Percentiles rank a stretch among this genome's conserved stretches.
These are phyloP conservation scores for Bucco capensis DNA, from an alignment of 2,113 vertebrate genomes.

Conservation along the genomic window DNA sequence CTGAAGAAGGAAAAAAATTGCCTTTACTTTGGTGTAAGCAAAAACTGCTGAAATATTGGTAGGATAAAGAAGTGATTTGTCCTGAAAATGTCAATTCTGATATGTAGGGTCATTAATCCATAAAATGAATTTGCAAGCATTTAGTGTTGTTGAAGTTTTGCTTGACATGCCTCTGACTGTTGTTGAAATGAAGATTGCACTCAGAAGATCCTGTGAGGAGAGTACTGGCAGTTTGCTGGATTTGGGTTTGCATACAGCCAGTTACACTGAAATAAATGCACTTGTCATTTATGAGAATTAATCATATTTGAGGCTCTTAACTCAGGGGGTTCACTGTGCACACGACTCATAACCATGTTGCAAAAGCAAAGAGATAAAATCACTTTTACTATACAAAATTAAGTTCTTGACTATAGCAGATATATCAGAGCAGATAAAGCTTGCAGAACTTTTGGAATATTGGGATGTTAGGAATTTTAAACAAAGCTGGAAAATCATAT, in stretches of 20 bases:
- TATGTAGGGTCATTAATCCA: slow-evolving; percentile 63
- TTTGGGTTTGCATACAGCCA: neutral
- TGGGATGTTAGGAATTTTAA: neutral
- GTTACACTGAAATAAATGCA: neutral
- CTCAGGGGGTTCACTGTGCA: neutral
- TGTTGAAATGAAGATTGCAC: neutral
- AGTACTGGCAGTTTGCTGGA: neutral
- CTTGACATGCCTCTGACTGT: neutral
- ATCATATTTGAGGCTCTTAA: slow-evolving; percentile 16
- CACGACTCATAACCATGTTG: neutral
- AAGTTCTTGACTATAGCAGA: neutral
- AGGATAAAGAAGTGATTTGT: slow-evolving; percentile 65
- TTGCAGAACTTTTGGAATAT: neutral
- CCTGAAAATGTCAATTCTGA: slow-evolving; percentile 58
- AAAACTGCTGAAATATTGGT: slow-evolving; percentile 69
- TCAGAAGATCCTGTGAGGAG: neutral
- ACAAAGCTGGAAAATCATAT: slow-evolving; percentile 23
- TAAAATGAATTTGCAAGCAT: slow-evolving; percentile 20
- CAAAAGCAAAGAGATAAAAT: neutral
- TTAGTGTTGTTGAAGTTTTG: neutral
- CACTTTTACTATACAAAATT: neutral
- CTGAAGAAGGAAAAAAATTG: slow-evolving; percentile 61
- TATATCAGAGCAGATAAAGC: neutral
- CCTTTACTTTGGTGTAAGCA: slow-evolving; percentile 52
- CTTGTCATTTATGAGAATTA: slow-evolving; percentile 34